Percentiles rank a stretch among this genome's conserved stretches.
phyloP scores from a whole-genome alignment of 2,797 vertebrate genomes.

The Enteromius fasciolatus region DNA sequence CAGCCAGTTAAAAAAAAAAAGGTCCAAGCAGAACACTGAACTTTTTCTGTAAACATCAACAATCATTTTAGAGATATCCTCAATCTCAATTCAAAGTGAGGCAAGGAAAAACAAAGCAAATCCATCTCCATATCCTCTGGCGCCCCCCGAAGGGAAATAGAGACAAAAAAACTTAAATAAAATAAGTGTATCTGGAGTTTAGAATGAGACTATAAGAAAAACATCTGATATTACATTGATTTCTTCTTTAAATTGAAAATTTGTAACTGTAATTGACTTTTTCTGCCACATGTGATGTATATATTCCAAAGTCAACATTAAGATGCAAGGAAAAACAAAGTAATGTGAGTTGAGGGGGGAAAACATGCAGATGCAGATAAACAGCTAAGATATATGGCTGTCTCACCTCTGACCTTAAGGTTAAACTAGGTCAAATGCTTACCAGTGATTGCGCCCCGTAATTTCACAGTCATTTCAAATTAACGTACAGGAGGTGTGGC shows the following conservation, averaged over 20 bases:
- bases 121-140: conserved; percentile 1
- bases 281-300: too few relatives aligned
- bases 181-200: too few relatives aligned
- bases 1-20: conserved; percentile 17
- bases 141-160: conserved; percentile 22
- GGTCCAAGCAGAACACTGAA: neutral
- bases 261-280: neutral
- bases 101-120: neutral
- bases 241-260: neutral
- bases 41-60: conserved; percentile 7
- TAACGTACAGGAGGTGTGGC: neutral
- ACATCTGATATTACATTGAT: neutral
- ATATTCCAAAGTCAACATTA: too few relatives aligned
- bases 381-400: conserved; percentile 12
- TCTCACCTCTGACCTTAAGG: conserved; percentile 20
- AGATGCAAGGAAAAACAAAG: neutral
- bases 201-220: neutral
- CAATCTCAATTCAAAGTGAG: neutral
- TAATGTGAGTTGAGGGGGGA: neutral
- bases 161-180: neutral
- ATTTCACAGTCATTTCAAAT: conserved; percentile 28
- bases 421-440: conserved; percentile 18
- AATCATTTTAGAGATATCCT: neutral
- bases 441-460: conserved; percentile 9
- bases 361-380: conserved; percentile 1